Evolutionary conservation across 2,888 invertebrate species (phyloP), one percentile per base, ranked within the genome.

Genomic region (Ochropleura plecta): DNA sequence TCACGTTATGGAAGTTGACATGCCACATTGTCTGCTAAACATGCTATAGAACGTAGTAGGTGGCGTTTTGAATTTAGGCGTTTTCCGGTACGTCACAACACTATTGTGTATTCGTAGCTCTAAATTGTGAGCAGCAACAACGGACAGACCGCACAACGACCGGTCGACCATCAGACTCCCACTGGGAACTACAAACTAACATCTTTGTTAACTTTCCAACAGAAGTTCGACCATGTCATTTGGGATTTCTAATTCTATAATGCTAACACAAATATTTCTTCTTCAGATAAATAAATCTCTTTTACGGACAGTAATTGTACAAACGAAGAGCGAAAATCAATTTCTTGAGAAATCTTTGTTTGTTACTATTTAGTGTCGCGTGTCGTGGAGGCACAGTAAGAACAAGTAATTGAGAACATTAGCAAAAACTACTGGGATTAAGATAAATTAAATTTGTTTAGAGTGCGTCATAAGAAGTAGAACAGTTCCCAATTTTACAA

Each of bases 171-270:
- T 9, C 46, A 8, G 5, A 30, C 16, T 48, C 40, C 73, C 70
- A n/a, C 30, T 3, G 75, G 70, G 70, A 55, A 64, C 57, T 14
- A 64, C 69, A 70, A 73, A 63, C 66, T 78, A 30, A 46, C 44
- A 64, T 64, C 63, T 73, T 73, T 70, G 59, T 62, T 51, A 70
- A 79, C 64, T 57, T 68, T 51, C n/a, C 42, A 44, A 44, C 64
- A 44, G 30, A 48, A 53, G 44, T 64, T 40, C 4, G 46, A 77
- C 49, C 3, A 65, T 48, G 30, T 60, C 48, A 69, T 66, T 63
- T 57, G 65, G 48, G 65, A 73, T 18, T 53, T 48, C 18, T 57
- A 10, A 62, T 60, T 55, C n/a, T 68, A 59, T 69, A 49, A 63
- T 18, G 66, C 20, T 5, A 5, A 6, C 10, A 49, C 30, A 53